These are phyloP conservation scores for Caenorhabditis drosophilae DNA, from an alignment of 2,888 invertebrate genomes.

Conservation along the genomic window DNA sequence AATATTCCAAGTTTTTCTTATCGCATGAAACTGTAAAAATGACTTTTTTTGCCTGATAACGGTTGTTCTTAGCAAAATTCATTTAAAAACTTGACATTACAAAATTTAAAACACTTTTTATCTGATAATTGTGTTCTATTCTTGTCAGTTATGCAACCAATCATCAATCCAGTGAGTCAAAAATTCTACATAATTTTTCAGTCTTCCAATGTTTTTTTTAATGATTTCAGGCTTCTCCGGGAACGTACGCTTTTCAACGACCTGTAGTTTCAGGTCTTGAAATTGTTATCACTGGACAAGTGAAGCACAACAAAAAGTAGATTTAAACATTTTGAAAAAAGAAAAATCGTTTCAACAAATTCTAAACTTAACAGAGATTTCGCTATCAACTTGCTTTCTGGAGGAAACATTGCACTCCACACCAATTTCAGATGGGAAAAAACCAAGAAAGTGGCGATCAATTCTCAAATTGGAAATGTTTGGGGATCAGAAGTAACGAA, in stretches of 20 bases:
- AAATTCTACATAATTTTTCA: conserved; percentile 1
- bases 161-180: conserved; percentile 28
- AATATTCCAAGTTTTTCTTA: too few species aligned
- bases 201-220: too few species aligned
- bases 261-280: conserved; percentile 25
- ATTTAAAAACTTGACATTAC: too few species aligned
- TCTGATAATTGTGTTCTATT: too few species aligned
- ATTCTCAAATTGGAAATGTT: conserved; percentile 21
- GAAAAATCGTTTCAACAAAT: too few species aligned
- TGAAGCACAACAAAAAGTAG: conserved; percentile 35
- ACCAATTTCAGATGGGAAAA: conserved; percentile 33
- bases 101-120: too few species aligned
- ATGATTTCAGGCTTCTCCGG: conserved; percentile 26
- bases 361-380: conserved; percentile 35
- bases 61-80: too few species aligned
- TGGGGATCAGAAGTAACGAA: conserved; percentile 39
- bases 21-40: too few species aligned
- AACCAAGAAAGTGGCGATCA: conserved; percentile 21
- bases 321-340: too few species aligned
- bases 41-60: too few species aligned
- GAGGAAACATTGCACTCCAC: conserved; percentile 31
- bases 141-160: too few species aligned
- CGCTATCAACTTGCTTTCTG: conserved; percentile 24
- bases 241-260: conserved; percentile 25
- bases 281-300: conserved; percentile 19